Evolutionary conservation across 1,140 invertebrate genomes (phyloP), one percentile per base, ranked within the genome.

Genomic region (Tetramorium parvispinum): DNA sequence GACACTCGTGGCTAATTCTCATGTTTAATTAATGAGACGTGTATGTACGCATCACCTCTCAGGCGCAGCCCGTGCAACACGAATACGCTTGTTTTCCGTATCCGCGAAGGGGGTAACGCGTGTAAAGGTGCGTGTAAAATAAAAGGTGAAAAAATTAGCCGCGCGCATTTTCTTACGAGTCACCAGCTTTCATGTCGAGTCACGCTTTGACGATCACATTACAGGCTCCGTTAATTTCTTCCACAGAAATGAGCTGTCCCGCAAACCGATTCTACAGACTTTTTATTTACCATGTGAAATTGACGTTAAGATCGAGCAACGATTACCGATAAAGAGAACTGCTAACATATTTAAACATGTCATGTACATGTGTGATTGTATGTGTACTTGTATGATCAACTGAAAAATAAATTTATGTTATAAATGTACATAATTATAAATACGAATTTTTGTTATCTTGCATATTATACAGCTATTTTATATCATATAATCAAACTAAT

Each of bases 151-250:
- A 63, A 82, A 49, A 89, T 66, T 77, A 89, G 86, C 87, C 85
- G 89, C 87, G 85, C 89, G 85, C 90, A 89, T 87, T 92, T 92
- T 85, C 76, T 75, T 76, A 71, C 79, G 68, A 75, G 63, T 77
- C 43, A 78, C 79, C 79, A 65, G 61, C 76, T 55, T 78, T 83
- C 51, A 57, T 79, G 86, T 83, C 51, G 73, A 89, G 90, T 93
- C 87, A 93, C 91, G 91, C 82, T 81, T 92, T 90, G 91, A 92
- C 77, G 88, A 87, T 79, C 87, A 81, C 86, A 88, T 92, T 92
- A 92, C 90, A 87, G 78, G 91, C 91, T 91, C 87, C 87, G 92
- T 92, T 92, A 89, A 88, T 82, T 83, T 85, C 66, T 91, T 91
- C 21, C 21, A 27, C 63, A 55, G 51, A 55, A 70, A 70, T 55